Conservation (phyloP, 2,113 vertebrate species). For the Hippolais icterina region DNA sequence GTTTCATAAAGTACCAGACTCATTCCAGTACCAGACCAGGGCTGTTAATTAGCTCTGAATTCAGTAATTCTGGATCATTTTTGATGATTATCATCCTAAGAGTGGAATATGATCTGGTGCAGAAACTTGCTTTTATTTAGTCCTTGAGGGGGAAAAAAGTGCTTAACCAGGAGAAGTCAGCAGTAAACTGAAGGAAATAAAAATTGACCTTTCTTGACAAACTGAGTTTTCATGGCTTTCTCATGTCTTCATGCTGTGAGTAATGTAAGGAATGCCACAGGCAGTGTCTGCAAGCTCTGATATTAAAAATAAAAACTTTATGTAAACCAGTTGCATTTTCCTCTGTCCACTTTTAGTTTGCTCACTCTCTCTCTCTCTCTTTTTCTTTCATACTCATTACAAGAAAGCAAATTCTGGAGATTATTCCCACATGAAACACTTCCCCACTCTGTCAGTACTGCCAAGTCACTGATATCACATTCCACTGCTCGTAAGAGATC, state of each 20-base stretch:
- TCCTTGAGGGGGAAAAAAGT: too few relatives aligned
- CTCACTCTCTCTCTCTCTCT: background rate
- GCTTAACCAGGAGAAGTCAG: background rate
- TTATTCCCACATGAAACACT: slow-evolving; percentile 17
- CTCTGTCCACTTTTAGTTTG: background rate
- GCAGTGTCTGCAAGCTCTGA: background rate
- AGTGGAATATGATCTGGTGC: background rate
- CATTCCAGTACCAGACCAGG: background rate
- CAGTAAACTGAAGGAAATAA: slow-evolving; percentile 7
- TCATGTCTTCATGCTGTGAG: slow-evolving; percentile 40
- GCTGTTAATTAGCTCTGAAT: background rate
- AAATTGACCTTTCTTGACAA: slow-evolving; percentile 22
- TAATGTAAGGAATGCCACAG: slow-evolving; percentile 25
- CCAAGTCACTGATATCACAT: background rate
- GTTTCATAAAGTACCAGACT: background rate
- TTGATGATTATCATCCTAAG: background rate
- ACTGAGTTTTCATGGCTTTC: slow-evolving; percentile 14
- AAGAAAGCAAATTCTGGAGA: slow-evolving; percentile 31
- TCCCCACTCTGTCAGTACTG: background rate
- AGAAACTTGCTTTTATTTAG: background rate
- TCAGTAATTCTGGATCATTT: background rate
- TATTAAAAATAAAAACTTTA: slow-evolving; percentile 16
- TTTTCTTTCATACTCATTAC: background rate
- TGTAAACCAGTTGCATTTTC: slow-evolving; percentile 10
- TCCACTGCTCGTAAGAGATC: background rate